phyloP scores from a whole-genome alignment of 2,888 invertebrate genomes.

The Danaus chrysippus region DNA sequence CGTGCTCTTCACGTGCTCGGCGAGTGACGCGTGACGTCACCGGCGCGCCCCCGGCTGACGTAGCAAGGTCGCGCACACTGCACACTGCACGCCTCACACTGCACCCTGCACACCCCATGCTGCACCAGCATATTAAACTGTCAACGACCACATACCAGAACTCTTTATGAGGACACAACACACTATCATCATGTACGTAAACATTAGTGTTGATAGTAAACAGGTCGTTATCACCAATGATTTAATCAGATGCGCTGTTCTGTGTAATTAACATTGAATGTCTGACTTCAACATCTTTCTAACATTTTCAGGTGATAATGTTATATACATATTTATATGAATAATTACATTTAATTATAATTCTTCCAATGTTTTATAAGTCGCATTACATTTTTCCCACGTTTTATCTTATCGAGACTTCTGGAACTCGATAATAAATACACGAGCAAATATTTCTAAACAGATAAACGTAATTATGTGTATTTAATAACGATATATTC shows the following conservation, averaged over 20 bases:
- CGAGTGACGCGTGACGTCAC: slow-evolving; percentile 84
- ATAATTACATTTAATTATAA: slow-evolving; percentile 10
- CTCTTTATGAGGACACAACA: too few relatives aligned
- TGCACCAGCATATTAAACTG: slow-evolving; percentile 31
- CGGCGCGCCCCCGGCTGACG: slow-evolving; percentile 78
- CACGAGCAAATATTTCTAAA: background rate
- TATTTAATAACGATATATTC: too few relatives aligned
- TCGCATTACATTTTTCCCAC: slow-evolving; percentile 25
- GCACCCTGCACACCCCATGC: slow-evolving; percentile 19
- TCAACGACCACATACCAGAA: slow-evolving; percentile 28
- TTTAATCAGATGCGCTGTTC: slow-evolving; percentile 17
- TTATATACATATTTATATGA: too few relatives aligned
- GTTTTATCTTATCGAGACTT: slow-evolving; percentile 29
- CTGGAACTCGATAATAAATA: slow-evolving; percentile 18
- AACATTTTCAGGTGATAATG: too few relatives aligned
- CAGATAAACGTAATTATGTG: background rate
- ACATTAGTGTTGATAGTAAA: slow-evolving; percentile 26
- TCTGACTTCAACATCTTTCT: background rate
- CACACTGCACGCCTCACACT: slow-evolving; percentile 26
- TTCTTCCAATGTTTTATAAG: slow-evolving; percentile 10
- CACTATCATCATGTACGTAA: slow-evolving; percentile 18
- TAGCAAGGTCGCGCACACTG: slow-evolving; percentile 59
- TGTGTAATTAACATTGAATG: slow-evolving; percentile 12
- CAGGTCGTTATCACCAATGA: slow-evolving; percentile 14
- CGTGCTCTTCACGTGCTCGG: slow-evolving; percentile 92